Percentiles rank a stretch among this genome's conserved stretches.
Conservation (phyloP, 2,888 invertebrate genomes). For the Palloptera scutellata region DNA sequence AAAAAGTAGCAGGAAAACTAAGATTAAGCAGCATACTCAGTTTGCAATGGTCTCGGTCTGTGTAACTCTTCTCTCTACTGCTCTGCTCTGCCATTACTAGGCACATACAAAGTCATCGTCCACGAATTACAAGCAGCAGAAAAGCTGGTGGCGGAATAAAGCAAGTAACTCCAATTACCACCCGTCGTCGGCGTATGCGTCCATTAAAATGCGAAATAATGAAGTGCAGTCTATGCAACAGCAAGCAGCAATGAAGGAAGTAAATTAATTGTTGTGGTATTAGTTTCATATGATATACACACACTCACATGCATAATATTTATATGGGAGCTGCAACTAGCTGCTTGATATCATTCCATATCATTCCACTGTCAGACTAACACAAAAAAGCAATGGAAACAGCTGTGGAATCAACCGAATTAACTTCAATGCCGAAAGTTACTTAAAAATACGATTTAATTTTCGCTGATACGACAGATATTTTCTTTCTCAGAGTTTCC, state of each 20-base stretch:
- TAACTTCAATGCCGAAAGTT: too few species aligned
- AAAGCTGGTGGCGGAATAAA: neutral
- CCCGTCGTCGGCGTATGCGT: neutral
- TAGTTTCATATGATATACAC: slow-evolving; percentile 6
- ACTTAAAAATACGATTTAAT: too few species aligned
- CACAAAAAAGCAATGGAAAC: too few species aligned
- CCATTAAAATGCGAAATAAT: slow-evolving; percentile 31
- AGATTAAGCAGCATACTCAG: neutral
- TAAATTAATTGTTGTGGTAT: slow-evolving; percentile 33
- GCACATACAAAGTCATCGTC: neutral
- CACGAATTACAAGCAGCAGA: neutral
- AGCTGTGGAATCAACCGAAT: too few species aligned
- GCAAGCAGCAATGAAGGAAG: slow-evolving; percentile 3
- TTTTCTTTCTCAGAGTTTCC: too few species aligned
- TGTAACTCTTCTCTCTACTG: neutral
- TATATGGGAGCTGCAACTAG: too few species aligned
- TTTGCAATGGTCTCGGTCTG: neutral
- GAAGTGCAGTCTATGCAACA: slow-evolving; percentile 14
- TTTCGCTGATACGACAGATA: too few species aligned
- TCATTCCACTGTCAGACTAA: too few species aligned
- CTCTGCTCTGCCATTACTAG: neutral
- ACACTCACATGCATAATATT: too few species aligned
- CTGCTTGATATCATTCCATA: too few species aligned
- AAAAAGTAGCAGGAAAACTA: too few species aligned
- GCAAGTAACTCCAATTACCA: neutral